A percentile compares a stretch with the other conserved stretches of the same genome.
Conservation (phyloP, 1,140 invertebrate genomes). For the Drosophila arizonae region DNA sequence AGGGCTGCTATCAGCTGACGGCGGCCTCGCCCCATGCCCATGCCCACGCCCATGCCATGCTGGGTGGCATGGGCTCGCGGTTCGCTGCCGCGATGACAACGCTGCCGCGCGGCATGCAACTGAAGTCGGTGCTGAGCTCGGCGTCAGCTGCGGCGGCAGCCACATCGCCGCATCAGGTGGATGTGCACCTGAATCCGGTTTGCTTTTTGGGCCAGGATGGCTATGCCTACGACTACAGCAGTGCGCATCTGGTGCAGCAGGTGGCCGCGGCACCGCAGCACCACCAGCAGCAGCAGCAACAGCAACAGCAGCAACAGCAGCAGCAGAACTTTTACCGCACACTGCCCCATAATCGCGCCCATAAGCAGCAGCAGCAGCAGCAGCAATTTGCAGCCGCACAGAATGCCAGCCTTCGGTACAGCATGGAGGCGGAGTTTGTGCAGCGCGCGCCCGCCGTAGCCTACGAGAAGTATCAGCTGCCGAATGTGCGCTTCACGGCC, state of each 20-base stretch:
- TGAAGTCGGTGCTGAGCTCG: constrained; percentile 56
- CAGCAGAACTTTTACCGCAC: constrained; percentile 86
- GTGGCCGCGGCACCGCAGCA: constrained; percentile 51
- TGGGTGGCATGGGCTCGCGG: constrained; percentile 55
- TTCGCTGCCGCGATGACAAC: constrained; percentile 83
- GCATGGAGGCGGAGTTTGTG: constrained; percentile 88
- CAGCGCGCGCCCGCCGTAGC: constrained; percentile 83
- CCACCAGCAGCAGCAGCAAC: constrained; percentile 40
- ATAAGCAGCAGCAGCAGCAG: constrained; percentile 82
- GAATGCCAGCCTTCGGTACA: constrained; percentile 85
- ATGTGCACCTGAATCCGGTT: constrained; percentile 87
- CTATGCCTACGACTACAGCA: constrained; percentile 90
- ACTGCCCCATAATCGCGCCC: constrained; percentile 86
- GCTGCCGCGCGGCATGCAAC: constrained; percentile 83
- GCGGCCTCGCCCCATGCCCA: constrained; percentile 44
- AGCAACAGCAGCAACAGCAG: constrained; percentile 72
- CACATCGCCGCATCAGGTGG: constrained; percentile 85
- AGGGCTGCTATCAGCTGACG: constrained; percentile 80
- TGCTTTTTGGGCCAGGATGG: constrained; percentile 89
- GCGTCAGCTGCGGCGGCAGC: constrained; percentile 10
- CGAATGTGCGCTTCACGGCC: constrained; percentile 89
- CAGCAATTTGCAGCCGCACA: constrained; percentile 83
- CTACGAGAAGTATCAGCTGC: constrained; percentile 84
- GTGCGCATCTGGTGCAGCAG: constrained; percentile 71
- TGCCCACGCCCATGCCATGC: constrained; percentile 49